These are phyloP conservation scores for Ophioderma brevispina DNA, from an alignment of 35 echinoderm and acorn worm species.

Conservation along the genomic window DNA sequence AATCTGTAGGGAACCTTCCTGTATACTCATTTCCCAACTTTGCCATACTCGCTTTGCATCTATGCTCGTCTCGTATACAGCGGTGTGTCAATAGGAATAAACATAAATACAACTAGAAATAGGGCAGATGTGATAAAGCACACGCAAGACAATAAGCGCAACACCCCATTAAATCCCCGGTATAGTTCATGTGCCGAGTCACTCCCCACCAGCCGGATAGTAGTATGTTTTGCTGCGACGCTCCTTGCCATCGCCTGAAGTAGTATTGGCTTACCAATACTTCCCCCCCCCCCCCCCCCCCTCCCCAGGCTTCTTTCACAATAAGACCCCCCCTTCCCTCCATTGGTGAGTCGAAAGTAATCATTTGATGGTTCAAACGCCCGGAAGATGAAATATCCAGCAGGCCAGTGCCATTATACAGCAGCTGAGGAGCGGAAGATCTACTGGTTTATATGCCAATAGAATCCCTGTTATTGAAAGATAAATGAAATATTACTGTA, in stretches of 20 bases:
- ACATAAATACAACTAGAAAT: slow-evolving; percentile 79
- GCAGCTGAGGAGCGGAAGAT: slow-evolving; percentile 36
- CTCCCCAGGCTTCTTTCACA: slow-evolving; percentile 57
- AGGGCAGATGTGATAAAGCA: slow-evolving; percentile 52
- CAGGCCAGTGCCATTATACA: slow-evolving; percentile 32
- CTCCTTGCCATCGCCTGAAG: slow-evolving; percentile 43
- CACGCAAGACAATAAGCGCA: slow-evolving; percentile 51
- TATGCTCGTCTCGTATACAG: slow-evolving; percentile 66
- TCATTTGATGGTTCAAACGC: slow-evolving; percentile 75
- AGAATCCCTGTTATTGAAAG: slow-evolving; percentile 41
- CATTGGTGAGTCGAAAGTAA: slow-evolving; percentile 60
- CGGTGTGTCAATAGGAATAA: slow-evolving; percentile 59
- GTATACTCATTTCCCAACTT: slow-evolving; percentile 55
- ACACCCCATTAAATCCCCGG: slow-evolving; percentile 69
- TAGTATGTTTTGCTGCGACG: slow-evolving; percentile 59
- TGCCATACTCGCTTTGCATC: slow-evolving; percentile 68
- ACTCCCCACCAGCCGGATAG: slow-evolving; percentile 82
- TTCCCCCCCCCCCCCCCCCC: no score
- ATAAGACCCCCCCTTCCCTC: slow-evolving; percentile 48
- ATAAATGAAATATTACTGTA: no score
- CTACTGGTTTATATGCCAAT: slow-evolving; percentile 69
- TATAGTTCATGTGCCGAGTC: slow-evolving; percentile 81
- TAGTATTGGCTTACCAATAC: slow-evolving; percentile 50
- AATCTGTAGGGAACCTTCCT: slow-evolving; percentile 47
- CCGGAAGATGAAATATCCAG: slow-evolving; percentile 81